phyloP scores from a whole-genome alignment of 2,113 vertebrate species.

The Alosa alosa region DNA sequence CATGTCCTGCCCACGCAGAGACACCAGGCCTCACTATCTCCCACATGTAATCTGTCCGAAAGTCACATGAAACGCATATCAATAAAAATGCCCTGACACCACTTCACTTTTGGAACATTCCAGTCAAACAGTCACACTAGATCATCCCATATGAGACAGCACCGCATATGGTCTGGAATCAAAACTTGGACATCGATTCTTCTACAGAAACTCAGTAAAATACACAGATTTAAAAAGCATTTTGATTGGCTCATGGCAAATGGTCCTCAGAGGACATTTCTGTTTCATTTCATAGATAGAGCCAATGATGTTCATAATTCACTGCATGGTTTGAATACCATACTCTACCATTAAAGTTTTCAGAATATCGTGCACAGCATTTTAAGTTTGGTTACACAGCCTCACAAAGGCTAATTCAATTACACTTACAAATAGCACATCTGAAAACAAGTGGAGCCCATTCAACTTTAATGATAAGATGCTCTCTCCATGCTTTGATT shows the following conservation, averaged over 20 bases:
- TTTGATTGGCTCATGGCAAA: conserved; percentile 1
- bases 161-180: background rate
- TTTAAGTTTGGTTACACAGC: background rate
- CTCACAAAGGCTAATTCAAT: background rate
- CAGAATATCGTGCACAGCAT: conserved; percentile 25
- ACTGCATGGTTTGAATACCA: conserved; percentile 11
- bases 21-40: conserved; percentile 27
- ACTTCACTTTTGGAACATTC: background rate
- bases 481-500: background rate
- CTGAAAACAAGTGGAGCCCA: background rate
- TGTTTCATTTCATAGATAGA: conserved; percentile 10
- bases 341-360: conserved; percentile 23
- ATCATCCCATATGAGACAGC: background rate
- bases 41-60: conserved; percentile 18
- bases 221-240: conserved; percentile 19
- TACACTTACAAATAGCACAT: conserved; percentile 27
- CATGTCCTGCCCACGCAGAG: conserved; percentile 25
- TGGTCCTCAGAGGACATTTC: conserved; percentile 21
- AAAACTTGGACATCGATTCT: background rate
- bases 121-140: background rate
- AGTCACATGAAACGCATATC: background rate
- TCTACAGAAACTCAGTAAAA: background rate
- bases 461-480: background rate
- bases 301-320: conserved; percentile 17
- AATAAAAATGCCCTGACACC: background rate